Conservation (phyloP, 2,113 vertebrate genomes). For the Pituophis catenifer region DNA sequence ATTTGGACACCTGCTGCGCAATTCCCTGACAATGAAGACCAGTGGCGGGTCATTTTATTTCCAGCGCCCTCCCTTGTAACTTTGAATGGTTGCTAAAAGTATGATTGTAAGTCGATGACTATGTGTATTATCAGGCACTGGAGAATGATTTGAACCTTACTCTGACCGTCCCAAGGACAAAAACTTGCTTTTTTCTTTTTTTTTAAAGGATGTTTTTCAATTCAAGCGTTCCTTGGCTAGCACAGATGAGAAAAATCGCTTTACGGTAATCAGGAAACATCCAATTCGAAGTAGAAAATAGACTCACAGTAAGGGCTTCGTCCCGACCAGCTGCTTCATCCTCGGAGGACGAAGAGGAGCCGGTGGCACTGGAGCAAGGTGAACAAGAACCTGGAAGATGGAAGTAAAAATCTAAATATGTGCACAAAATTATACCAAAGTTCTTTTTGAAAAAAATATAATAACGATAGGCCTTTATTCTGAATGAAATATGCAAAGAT, state of each 20-base stretch:
- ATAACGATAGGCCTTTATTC: neutral
- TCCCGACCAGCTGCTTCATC: constrained; percentile 76
- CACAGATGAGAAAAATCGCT: neutral
- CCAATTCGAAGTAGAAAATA: neutral
- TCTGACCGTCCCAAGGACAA: neutral
- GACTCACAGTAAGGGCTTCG: constrained; percentile 78
- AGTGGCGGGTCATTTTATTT: neutral
- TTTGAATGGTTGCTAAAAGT: neutral
- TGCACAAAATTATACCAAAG: neutral
- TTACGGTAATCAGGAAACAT: no score
- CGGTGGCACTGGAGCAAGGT: constrained; percentile 63
- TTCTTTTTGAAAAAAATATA: neutral
- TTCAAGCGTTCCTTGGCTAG: neutral
- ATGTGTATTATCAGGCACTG: neutral
- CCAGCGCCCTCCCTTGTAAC: neutral
- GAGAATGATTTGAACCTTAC: neutral
- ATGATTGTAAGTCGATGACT: neutral
- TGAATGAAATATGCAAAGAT: neutral
- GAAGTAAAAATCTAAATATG: neutral
- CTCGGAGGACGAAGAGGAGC: constrained; percentile 76
- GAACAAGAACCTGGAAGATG: constrained; percentile 20
- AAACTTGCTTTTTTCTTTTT: neutral
- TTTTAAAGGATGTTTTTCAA: neutral
- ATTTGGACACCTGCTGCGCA: neutral
- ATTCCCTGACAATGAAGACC: neutral